Base-by-base conservation (phyloP, 2,797 vertebrate genomes). In the Lophius americanus region DNA sequence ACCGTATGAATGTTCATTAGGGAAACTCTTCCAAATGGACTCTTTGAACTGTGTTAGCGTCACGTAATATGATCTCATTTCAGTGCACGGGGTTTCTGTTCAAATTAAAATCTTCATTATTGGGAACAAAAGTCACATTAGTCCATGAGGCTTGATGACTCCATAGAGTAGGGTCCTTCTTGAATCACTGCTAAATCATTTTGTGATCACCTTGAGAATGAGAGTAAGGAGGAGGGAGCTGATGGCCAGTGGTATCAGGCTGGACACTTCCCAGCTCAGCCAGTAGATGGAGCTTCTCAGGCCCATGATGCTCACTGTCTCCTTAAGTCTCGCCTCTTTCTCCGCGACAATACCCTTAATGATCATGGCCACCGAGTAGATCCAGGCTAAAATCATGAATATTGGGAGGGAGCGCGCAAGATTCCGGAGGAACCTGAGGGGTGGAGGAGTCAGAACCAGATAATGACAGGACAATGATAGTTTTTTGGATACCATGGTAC, bases 301-400 rank as follows among this genome's bases (percentile, higher is more conserved):
- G 33, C 98, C 98, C 97, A 98, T 98, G 88, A 98, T 98, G 74
- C 92, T 91, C 94, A 99, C 93, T 0, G 95, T 98, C 90, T 99
- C 98, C 89, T 97, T 99, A 56, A 99, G 93, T 32, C 97, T 94
- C 0, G 95, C 94, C 84, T 99, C 98, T 85, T 99, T 99, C 89
- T 99, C 98, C 0, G 93, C 93, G 0, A 99, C 98, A 4, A 99
- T 94, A 23, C 94, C 92, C 78, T 99, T 99, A 68, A 99, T 88
- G 60, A 97, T 96, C 74, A 98, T 94, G 52, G 98, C 97, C 88
- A 98, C 97, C 0, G 97, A 97, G 89, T 96, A 99, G 81, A 99
- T 97, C 98, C 98, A 99, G 39, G 97, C 96, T 90, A 99, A 85
- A 0, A 95, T 98, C 95, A 99, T 95, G 90, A 95, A 99, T 41